These are phyloP conservation scores for Larimichthys polyactis DNA, from an alignment of 2,113 vertebrate genomes.

Conservation along the genomic window DNA sequence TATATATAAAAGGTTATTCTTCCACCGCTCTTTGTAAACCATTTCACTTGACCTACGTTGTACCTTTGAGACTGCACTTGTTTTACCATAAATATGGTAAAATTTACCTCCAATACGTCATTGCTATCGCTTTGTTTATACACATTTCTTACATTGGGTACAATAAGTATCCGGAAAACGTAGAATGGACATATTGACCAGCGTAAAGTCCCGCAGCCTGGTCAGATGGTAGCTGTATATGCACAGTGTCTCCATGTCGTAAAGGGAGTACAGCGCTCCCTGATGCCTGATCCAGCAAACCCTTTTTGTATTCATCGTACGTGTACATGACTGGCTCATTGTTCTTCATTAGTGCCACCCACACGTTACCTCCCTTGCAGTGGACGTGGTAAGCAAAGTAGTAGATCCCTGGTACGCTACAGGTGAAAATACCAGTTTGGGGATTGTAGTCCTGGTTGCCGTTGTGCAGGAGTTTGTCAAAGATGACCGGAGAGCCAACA, in stretches of 20 bases:
- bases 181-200: conserved; percentile 95
- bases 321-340: conserved; percentile 98
- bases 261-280: conserved; percentile 94
- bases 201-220: conserved; percentile 98
- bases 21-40: conserved; percentile 21
- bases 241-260: conserved; percentile 90
- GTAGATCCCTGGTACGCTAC: conserved; percentile 94
- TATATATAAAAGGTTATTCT: conserved; percentile 2
- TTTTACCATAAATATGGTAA: conserved; percentile 25
- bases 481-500: conserved; percentile 92
- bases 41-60: not conserved
- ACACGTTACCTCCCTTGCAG: conserved; percentile 96
- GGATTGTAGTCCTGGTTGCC: conserved; percentile 96
- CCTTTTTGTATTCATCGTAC: conserved; percentile 97
- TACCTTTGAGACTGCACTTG: conserved; percentile 12
- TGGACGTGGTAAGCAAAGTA: conserved; percentile 97
- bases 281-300: conserved; percentile 96
- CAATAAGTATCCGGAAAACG: conserved; percentile 97
- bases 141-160: conserved; percentile 90
- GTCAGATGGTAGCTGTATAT: conserved; percentile 95
- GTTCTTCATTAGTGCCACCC: conserved; percentile 97
- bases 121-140: conserved; percentile 18
- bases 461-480: conserved; percentile 96
- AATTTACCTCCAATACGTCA: conserved; percentile 5
- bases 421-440: conserved; percentile 95